Percentiles rank a stretch among this genome's conserved stretches.
These are phyloP conservation scores for Pseudomyrmex gracilis DNA, from an alignment of 1,140 invertebrate genomes.

Conservation along the genomic window DNA sequence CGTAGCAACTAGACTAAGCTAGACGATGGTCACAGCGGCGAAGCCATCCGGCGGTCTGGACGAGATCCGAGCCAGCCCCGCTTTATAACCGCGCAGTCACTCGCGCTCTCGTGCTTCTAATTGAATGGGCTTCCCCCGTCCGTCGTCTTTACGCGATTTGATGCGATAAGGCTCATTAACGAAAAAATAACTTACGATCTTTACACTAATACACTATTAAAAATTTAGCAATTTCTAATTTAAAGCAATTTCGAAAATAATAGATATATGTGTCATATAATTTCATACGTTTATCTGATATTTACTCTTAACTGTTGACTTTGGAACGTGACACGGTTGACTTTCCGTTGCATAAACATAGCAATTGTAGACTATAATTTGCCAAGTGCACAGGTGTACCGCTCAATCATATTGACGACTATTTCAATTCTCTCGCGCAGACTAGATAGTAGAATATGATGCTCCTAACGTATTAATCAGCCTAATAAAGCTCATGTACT, in stretches of 20 bases:
- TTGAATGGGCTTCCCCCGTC: slow-evolving; percentile 1
- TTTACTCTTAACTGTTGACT: slow-evolving; percentile 35
- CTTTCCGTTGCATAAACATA: background rate
- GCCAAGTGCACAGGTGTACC: background rate
- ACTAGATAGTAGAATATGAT: slow-evolving; percentile 26
- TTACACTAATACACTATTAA: background rate
- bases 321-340: background rate
- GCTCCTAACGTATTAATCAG: slow-evolving; percentile 44
- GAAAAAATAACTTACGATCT: background rate
- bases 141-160: background rate
- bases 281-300: slow-evolving; percentile 1
- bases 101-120: slow-evolving; percentile 12
- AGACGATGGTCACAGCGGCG: too few species aligned
- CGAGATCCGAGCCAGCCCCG: slow-evolving; percentile 16
- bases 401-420: slow-evolving; percentile 3
- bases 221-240: background rate
- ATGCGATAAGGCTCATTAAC: background rate
- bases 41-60: slow-evolving; percentile 48
- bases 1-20: too few species aligned
- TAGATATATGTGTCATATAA: background rate
- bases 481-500: slow-evolving; percentile 50
- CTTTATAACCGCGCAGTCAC: slow-evolving; percentile 28
- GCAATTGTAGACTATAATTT: slow-evolving; percentile 38
- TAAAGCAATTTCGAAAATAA: too few species aligned
- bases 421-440: slow-evolving; percentile 31